phyloP scores from a whole-genome alignment of 2,797 vertebrate genomes.

The Hippocampus kuda region DNA sequence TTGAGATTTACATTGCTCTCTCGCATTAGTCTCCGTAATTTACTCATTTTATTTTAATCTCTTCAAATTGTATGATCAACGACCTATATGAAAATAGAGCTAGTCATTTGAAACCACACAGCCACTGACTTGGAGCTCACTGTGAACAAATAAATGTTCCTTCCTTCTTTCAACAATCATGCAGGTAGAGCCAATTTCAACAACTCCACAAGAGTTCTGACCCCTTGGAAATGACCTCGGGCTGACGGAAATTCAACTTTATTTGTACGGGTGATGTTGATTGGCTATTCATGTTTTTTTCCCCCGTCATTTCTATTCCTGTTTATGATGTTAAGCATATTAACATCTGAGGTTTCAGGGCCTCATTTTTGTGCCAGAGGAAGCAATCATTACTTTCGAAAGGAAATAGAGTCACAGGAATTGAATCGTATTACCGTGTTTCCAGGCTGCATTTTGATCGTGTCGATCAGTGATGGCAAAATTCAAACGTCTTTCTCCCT shows the following conservation, averaged over 20 bases:
- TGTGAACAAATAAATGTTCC: conserved; percentile 29
- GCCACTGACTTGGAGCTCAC: conserved; percentile 14
- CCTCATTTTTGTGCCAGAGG: neutral
- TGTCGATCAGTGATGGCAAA: neutral
- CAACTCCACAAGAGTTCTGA: conserved; percentile 24
- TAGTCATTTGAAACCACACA: conserved; percentile 25
- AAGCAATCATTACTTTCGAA: neutral
- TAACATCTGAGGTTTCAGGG: conserved; percentile 12
- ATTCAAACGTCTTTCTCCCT: neutral
- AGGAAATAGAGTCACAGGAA: neutral
- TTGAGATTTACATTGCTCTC: neutral
- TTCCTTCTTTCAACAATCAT: conserved; percentile 13
- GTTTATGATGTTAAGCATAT: conserved; percentile 9
- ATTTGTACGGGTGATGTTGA: conserved; percentile 21
- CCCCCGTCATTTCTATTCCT: conserved; percentile 9
- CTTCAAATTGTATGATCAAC: conserved; percentile 14
- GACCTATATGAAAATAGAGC: conserved; percentile 18
- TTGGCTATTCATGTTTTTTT: conserved; percentile 14
- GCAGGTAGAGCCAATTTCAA: conserved; percentile 18
- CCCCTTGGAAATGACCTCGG: conserved; percentile 15
- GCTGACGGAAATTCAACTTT: conserved; percentile 29
- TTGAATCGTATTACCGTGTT: neutral
- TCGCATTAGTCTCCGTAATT: conserved; percentile 13
- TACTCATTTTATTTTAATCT: conserved; percentile 20
- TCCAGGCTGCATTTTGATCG: neutral